phyloP scores from a whole-genome alignment of 1,140 invertebrate species.

The Drosophila asahinai region DNA sequence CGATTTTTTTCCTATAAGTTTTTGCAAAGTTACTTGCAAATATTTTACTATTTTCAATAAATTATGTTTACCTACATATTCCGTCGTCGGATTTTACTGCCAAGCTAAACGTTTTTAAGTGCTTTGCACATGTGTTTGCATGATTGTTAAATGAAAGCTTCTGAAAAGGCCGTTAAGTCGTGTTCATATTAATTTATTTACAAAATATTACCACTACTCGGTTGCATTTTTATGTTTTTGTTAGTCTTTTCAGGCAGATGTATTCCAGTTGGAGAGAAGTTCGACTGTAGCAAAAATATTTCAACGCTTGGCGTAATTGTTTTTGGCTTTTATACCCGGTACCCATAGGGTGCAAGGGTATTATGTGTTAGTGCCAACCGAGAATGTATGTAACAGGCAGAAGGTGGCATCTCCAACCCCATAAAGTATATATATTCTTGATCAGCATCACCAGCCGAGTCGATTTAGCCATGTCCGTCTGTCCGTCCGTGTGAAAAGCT shows the following conservation, averaged over 20 bases:
- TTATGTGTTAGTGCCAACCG: no score
- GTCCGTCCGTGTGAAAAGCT: no score
- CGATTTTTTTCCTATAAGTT: neutral
- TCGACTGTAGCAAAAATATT: conserved; percentile 32
- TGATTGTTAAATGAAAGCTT: conserved; percentile 7
- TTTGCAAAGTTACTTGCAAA: neutral
- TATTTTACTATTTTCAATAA: conserved; percentile 14
- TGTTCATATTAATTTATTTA: neutral
- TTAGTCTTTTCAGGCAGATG: conserved; percentile 25
- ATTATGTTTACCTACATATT: conserved; percentile 3
- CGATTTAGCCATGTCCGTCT: no score
- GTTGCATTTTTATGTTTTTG: conserved; percentile 8
- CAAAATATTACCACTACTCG: neutral
- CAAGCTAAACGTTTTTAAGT: conserved; percentile 12
- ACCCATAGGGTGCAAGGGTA: no score
- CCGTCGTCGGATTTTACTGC: conserved; percentile 15
- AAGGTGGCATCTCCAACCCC: no score
- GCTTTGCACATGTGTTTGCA: neutral
- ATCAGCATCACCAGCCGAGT: no score
- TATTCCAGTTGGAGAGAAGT: conserved; percentile 25
- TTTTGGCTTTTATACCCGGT: conserved; percentile 28
- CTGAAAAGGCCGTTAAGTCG: conserved; percentile 6
- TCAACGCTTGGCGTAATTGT: conserved; percentile 45
- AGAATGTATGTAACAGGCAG: no score
- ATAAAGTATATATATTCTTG: no score